Base-by-base conservation (phyloP, 2,797 vertebrate species). In the Buceros bicornis region DNA sequence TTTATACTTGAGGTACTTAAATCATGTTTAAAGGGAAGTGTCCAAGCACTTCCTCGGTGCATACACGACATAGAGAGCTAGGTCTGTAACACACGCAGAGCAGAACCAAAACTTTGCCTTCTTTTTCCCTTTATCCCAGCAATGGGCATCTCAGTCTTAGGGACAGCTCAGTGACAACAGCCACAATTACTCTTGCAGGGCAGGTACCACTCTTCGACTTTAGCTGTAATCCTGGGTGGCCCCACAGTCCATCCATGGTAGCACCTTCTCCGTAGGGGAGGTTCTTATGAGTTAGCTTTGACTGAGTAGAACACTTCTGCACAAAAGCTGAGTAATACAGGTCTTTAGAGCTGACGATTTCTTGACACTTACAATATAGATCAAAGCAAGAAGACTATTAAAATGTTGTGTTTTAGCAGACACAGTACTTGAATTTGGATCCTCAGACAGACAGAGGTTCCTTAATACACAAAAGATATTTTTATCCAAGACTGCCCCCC, bases 401-500 rank as follows among this genome's bases (percentile, higher is more conserved):
- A 78, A 81, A 26, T 56, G 22, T 1, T 83, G 37, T 35, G 31
- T 47, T 82, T 60, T 26, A 83, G 54, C 57, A 58, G 43, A 29
- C 10, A 20, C 25, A 10, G 20, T 18, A 28, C 24, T 58, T 60
- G 31, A 82, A 72, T 57, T n/a, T 40, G 21, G 14, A 40, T 37
- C 6, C 66, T n/a, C 43, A 43, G 61, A 70, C 37, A 88, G 19
- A n/a, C 20, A 29, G 58, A 62, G 40, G 7, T 26, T 74, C 66
- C 16, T 26, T 48, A 83, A 60, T 11, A 33, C 10, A 33, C 12
- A 21, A 33, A 42, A 28, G 57, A 37, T 4, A n/a, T 45, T 57
- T 81, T 96, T 89, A 70, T 89, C 62, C 93, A 95, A 95, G 92
- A 50, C 93, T 96, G 97, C 97, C 97, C 92, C 87, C 97, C 22